phyloP scores from a whole-genome alignment of 2,797 vertebrate genomes.

The Liparis tanakae region DNA sequence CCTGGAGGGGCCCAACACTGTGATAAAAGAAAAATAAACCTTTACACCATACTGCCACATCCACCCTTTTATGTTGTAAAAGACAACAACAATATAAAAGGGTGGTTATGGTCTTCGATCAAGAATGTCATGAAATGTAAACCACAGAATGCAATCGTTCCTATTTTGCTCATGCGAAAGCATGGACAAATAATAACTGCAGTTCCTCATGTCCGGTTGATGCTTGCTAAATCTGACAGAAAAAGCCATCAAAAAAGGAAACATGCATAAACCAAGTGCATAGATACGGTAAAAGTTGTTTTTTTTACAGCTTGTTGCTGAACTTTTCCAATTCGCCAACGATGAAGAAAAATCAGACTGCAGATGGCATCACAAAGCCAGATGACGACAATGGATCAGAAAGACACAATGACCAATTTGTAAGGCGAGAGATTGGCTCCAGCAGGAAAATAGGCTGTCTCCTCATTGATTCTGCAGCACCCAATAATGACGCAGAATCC shows the following conservation, averaged over 20 bases:
- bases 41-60: not conserved
- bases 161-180: not conserved
- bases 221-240: not conserved
- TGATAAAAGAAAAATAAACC: conserved; percentile 6
- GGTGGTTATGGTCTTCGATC: conserved; percentile 1
- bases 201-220: conserved; percentile 4
- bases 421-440: conserved; percentile 55
- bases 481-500: conserved; percentile 70
- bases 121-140: conserved; percentile 9
- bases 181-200: not conserved
- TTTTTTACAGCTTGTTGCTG: conserved; percentile 4
- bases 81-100: too few species aligned
- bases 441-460: conserved; percentile 55
- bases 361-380: conserved; percentile 52
- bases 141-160: not conserved
- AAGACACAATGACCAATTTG: conserved; percentile 72
- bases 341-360: conserved; percentile 53
- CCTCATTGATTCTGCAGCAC: conserved; percentile 65
- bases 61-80: conserved; percentile 31
- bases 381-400: conserved; percentile 64
- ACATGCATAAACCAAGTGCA: conserved; percentile 3
- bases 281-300: conserved; percentile 21
- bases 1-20: not conserved
- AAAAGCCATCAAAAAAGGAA: conserved; percentile 12
- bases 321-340: conserved; percentile 20